Conservation (phyloP, 2,888 invertebrate genomes). For the Anaspis maculata region DNA sequence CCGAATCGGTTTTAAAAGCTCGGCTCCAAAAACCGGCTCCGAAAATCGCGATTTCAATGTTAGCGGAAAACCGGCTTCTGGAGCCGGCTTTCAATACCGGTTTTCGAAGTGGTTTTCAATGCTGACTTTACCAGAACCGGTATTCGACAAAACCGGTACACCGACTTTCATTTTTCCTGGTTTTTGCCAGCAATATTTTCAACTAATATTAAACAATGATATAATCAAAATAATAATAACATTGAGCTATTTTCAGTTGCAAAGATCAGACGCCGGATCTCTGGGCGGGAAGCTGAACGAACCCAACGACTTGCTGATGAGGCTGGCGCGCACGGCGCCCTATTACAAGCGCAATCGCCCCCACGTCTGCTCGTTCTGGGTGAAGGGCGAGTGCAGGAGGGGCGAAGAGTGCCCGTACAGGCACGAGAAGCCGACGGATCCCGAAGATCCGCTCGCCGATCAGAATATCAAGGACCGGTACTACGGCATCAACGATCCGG, state of each 20-base stretch:
- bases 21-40: too few species aligned
- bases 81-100: too few species aligned
- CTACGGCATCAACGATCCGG: conserved; percentile 93
- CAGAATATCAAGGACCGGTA: conserved; percentile 93
- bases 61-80: too few species aligned
- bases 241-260: conserved; percentile 25
- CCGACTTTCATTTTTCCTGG: too few species aligned
- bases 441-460: conserved; percentile 92
- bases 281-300: conserved; percentile 68
- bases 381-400: conserved; percentile 93
- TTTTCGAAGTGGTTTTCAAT: too few species aligned
- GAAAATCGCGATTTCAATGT: too few species aligned
- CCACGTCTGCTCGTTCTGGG: conserved; percentile 96
- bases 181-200: too few species aligned
- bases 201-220: too few species aligned
- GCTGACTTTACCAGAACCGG: too few species aligned
- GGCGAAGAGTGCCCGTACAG: conserved; percentile 95
- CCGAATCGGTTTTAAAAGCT: too few species aligned
- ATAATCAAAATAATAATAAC: neutral
- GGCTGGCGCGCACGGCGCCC: conserved; percentile 84
- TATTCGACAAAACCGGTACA: too few species aligned
- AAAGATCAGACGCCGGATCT: conserved; percentile 40
- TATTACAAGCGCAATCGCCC: conserved; percentile 93
- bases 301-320: conserved; percentile 72
- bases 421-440: conserved; percentile 94